phyloP scores from a whole-genome alignment of 2,888 invertebrate genomes.

The Caenorhabditis sp. region DNA sequence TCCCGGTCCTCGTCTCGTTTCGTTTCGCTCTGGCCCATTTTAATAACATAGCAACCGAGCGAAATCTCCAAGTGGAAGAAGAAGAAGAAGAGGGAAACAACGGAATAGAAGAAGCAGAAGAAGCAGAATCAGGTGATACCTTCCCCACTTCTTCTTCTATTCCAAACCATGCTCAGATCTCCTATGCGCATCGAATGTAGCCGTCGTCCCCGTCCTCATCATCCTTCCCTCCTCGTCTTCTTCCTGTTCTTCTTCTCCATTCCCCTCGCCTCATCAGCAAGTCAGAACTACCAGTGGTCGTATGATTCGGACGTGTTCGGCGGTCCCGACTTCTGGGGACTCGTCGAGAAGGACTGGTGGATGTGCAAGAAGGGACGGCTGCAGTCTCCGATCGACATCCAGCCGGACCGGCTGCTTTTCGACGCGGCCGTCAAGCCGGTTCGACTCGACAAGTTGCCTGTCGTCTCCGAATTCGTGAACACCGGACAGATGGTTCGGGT shows the following conservation, averaged over 20 bases:
- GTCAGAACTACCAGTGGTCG: slow-evolving; percentile 71
- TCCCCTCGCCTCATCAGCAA: too few relatives aligned
- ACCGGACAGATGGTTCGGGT: slow-evolving; percentile 78
- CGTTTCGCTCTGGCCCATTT: slow-evolving; percentile 18
- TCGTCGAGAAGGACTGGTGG: slow-evolving; percentile 97
- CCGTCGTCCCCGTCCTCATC: slow-evolving; percentile 9
- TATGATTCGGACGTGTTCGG: slow-evolving; percentile 74
- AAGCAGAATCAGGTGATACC: slow-evolving; percentile 28
- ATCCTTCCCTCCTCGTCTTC: slow-evolving; percentile 13
- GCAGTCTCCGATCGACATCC: slow-evolving; percentile 97
- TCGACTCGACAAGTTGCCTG: slow-evolving; percentile 95
- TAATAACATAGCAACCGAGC: slow-evolving; percentile 67
- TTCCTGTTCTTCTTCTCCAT: too few relatives aligned
- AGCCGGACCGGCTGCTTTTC: slow-evolving; percentile 93
- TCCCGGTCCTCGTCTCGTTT: not conserved
- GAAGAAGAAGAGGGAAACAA: not conserved
- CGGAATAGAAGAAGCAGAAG: too few relatives aligned
- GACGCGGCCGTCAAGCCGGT: slow-evolving; percentile 95
- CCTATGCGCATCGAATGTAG: slow-evolving; percentile 62
- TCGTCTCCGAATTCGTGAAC: slow-evolving; percentile 72
- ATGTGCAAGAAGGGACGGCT: slow-evolving; percentile 96
- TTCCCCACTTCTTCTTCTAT: not conserved
- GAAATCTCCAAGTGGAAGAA: slow-evolving; percentile 10
- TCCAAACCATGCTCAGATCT: slow-evolving; percentile 22
- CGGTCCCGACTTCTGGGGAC: slow-evolving; percentile 94